phyloP scores from a whole-genome alignment of 2,113 vertebrate genomes.

The Ia io region DNA sequence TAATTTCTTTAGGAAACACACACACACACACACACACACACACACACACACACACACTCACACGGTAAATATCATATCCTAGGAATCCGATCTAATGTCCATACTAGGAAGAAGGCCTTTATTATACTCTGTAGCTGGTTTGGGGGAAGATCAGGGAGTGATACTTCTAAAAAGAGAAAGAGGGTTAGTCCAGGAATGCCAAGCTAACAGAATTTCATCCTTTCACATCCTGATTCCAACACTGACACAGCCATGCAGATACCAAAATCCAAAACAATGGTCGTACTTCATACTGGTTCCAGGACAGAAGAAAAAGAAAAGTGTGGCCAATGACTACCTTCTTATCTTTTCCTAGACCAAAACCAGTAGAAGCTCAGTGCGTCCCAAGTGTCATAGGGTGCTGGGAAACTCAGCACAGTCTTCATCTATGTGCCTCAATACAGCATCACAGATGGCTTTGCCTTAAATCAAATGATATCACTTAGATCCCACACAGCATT shows the following conservation, averaged over 20 bases:
- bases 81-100: neutral
- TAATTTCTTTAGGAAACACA: neutral
- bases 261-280: neutral
- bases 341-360: neutral
- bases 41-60: neutral
- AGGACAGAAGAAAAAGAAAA: neutral
- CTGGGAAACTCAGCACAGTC: neutral
- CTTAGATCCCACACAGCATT: neutral
- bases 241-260: neutral
- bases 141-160: neutral
- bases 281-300: neutral
- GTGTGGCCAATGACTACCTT: neutral
- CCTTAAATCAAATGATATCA: neutral
- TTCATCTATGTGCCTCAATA: neutral
- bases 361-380: neutral
- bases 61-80: conserved; percentile 13
- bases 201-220: neutral
- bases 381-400: neutral
- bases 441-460: neutral
- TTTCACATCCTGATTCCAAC: neutral
- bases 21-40: neutral
- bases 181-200: neutral
- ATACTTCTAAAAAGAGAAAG: neutral
- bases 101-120: neutral
- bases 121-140: neutral